phyloP scores from a whole-genome alignment of 1,140 invertebrate species.

The Heliconius nattereri region DNA sequence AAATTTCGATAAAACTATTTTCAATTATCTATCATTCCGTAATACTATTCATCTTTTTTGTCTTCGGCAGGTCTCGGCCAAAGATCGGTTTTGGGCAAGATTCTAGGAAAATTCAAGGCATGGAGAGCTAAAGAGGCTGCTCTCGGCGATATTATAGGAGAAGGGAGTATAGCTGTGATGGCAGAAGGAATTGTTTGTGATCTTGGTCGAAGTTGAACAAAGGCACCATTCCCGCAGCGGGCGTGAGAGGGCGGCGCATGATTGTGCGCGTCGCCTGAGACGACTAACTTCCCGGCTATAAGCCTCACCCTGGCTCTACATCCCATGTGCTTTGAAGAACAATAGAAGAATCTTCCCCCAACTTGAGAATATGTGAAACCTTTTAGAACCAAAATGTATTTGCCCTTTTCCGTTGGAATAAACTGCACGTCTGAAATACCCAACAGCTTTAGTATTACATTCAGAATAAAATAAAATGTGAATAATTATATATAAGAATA shows the following conservation, averaged over 20 bases:
- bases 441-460: conserved; percentile 36
- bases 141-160: conserved; percentile 55
- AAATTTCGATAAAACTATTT: conserved; percentile 32
- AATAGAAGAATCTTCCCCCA: conserved; percentile 75
- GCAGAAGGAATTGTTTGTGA: conserved; percentile 41
- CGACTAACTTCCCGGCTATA: conserved; percentile 63
- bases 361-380: conserved; percentile 77
- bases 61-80: conserved; percentile 61
- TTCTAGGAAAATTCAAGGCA: conserved; percentile 65
- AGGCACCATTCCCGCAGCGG: conserved; percentile 72
- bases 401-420: conserved; percentile 76
- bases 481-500: background rate
- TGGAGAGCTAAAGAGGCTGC: conserved; percentile 62
- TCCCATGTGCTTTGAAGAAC: conserved; percentile 76
- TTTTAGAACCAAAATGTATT: conserved; percentile 73
- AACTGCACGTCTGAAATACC: conserved; percentile 73
- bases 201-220: conserved; percentile 67
- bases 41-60: conserved; percentile 57
- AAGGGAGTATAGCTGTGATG: conserved; percentile 53
- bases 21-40: conserved; percentile 19
- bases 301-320: conserved; percentile 68
- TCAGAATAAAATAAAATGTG: background rate
- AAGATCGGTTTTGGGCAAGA: conserved; percentile 70
- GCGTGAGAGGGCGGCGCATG: conserved; percentile 73
- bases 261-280: conserved; percentile 67